Base-by-base conservation (phyloP, 2,888 invertebrate genomes). In the Chloroclysta siterata region DNA sequence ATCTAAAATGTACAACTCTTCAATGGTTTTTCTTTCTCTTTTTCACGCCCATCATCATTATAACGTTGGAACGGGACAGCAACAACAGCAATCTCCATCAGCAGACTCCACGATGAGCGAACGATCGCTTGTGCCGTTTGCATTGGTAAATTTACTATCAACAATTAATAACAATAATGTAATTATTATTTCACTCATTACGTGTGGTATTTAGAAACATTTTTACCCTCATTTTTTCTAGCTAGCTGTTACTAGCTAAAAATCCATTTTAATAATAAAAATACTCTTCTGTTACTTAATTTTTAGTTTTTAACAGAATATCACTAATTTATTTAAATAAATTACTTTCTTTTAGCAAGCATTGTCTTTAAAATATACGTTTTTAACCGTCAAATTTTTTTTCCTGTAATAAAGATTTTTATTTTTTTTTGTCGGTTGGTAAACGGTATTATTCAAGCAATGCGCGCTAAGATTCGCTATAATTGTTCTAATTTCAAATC, bases 51-150 rank as follows among this genome's bases (percentile, higher is more conserved):
- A 17, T 17, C 10, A 51, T 55, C 70, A 61, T 61, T 63, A 65
- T 42, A 70, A 68, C 71, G 70, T 81, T 75, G 80, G 82, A 81
- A 83, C 63, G 83, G 74, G 77, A 81, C 88, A 89, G 87, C 90
- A 90, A 79, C 93, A 92, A 71, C 90, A 90, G 75, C 93, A 93
- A 70, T 93, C 93, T 1, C 93, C 93, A 14, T 93, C 93, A 44
- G 93, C 93, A 15, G 93, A 93, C 78, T 93, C 93, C 7, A 93
- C 93, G 11, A 93, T 93, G 93, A 93, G 93, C 85, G 93, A 93
- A 81, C 77, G 93, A 72, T 93, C 93, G 15, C 85, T 92, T 65
- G 91, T 92, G 66, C 93, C 93, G 52, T 93, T 89, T 85, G 92
- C 89, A 79, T 87, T 93, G 93, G 93, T 93, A 93, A 93, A 88